Evolutionary conservation across 2,888 invertebrate species (phyloP), one percentile per base, ranked within the genome.

Genomic region (Oxycera nigricornis): DNA sequence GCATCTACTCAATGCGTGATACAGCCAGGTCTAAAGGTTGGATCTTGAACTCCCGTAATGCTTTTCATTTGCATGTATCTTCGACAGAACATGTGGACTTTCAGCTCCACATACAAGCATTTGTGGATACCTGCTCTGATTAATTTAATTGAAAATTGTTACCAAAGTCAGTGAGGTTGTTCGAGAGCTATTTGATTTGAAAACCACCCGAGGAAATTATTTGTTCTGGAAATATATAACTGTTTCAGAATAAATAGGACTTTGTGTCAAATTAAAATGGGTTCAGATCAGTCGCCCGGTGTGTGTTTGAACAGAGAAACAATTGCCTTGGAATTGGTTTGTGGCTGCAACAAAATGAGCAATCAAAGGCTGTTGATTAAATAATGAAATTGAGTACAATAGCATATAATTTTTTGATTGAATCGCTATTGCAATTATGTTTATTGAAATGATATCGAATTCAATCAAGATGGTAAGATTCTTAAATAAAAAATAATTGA

Each of bases 1-100:
- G n/a, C 41, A 39, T 2, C 46, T n/a, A 17, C 46, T 14, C 46
- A 11, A 17, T 7, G 17, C 17, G 17, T 46, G 11, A 17, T 14
- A 46, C 31, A 61, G 31, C 17, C 31, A 30, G 61, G 61, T 30
- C 9, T 14, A 61, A 61, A 61, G 61, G 61, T 61, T 61, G 61
- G 30, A 31, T 31, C 61, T 61, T 61, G 31, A 61, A 61, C 61
- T 61, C 31, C 31, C 26, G 31, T 31, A 61, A 31, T 31, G 7
- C 9, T 24, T 55, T 20, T 3, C 20, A 24, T 24, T 61, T 61
- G 17, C 26, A 17, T 31, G n/a, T 31, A 30, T 61, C 28, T n/a
- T 4, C 50, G 50, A 50, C n/a, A 4, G 24, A 9, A 52, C 35
- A 52, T 61, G 1, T 61, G 24, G 30, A 46, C 14, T 17, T 46